phyloP scores from a whole-genome alignment of 2,113 vertebrate species.

The Isichthys henryi region DNA sequence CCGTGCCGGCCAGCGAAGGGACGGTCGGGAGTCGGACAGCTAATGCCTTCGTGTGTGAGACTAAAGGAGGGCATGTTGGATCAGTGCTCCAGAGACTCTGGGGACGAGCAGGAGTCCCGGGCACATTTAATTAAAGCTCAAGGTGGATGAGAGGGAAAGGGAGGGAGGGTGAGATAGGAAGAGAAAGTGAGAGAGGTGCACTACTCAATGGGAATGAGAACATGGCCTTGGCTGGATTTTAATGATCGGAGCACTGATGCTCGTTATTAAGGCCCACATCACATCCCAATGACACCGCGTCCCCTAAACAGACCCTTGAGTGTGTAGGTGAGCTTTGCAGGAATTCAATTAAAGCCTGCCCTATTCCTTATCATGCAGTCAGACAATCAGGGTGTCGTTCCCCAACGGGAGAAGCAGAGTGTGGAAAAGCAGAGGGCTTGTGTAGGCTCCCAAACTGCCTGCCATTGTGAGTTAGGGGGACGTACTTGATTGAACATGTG shows the following conservation, averaged over 20 bases:
- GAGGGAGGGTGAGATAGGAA: constrained; percentile 16
- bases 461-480: neutral
- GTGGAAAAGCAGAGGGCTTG: neutral
- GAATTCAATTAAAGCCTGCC: constrained; percentile 38
- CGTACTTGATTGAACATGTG: neutral
- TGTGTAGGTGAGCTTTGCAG: constrained; percentile 25
- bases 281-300: constrained; percentile 29
- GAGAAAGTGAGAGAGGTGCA: constrained; percentile 7
- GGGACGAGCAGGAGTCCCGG: constrained; percentile 27
- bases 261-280: constrained; percentile 32
- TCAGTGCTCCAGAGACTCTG: constrained; percentile 21
- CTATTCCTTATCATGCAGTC: constrained; percentile 12
- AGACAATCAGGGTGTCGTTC: constrained; percentile 16
- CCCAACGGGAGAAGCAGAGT: neutral
- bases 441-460: neutral
- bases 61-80: constrained; percentile 12
- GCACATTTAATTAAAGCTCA: constrained; percentile 41
- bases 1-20: neutral
- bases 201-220: constrained; percentile 27
- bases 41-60: neutral
- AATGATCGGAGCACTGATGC: constrained; percentile 25
- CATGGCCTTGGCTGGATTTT: constrained; percentile 27
- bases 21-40: neutral
- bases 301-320: neutral
- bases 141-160: constrained; percentile 21